These are phyloP conservation scores for Bombus waltoni DNA, from an alignment of 1,140 invertebrate genomes.

Conservation along the genomic window DNA sequence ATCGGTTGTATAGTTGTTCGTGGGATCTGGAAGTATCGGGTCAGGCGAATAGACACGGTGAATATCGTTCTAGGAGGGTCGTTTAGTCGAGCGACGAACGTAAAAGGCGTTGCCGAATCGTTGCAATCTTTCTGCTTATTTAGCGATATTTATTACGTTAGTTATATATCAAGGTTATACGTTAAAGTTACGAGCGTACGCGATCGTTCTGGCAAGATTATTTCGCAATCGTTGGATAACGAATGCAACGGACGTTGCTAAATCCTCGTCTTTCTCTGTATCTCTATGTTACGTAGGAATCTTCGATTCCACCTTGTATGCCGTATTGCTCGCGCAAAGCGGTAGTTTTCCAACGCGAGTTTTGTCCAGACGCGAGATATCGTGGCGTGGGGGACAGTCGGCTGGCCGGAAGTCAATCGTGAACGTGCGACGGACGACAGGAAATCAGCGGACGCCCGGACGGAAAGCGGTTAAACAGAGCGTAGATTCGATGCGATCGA, in stretches of 20 bases:
- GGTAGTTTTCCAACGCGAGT: slow-evolving; percentile 16
- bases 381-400: slow-evolving; percentile 23
- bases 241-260: not conserved
- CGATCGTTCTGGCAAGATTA: not conserved
- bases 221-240: not conserved
- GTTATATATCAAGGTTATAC: too few relatives aligned
- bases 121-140: not conserved
- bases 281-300: not conserved
- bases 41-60: not conserved
- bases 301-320: not conserved
- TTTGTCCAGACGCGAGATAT: slow-evolving; percentile 39
- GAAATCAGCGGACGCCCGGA: slow-evolving; percentile 61
- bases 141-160: not conserved
- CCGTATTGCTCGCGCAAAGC: not conserved
- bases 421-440: slow-evolving; percentile 55
- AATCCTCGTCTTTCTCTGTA: not conserved
- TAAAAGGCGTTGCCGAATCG: not conserved
- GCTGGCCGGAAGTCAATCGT: slow-evolving; percentile 64
- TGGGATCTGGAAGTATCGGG: not conserved
- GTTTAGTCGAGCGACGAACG: not conserved
- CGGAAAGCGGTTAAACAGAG: slow-evolving; percentile 69
- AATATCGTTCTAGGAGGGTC: not conserved
- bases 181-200: too few relatives aligned
- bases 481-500: slow-evolving; percentile 47
- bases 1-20: not conserved